Evolutionary conservation across 2,888 invertebrate genomes (phyloP).

Genomic region (Drosophila barbarae): DNA sequence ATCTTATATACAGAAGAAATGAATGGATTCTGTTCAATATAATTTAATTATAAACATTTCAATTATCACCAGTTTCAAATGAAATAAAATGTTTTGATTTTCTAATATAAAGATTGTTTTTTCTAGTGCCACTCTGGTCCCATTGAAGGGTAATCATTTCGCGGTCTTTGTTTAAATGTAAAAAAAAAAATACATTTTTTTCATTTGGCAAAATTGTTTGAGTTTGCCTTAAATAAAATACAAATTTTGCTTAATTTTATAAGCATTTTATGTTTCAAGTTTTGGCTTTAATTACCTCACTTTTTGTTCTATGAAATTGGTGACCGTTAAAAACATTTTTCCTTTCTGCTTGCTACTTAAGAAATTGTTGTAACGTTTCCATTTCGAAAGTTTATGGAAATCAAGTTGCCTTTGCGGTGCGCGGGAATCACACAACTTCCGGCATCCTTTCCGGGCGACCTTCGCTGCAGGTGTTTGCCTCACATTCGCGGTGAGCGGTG

Average conservation of each 20-base stretch:
- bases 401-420: constrained; percentile 11
- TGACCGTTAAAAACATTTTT: not conserved
- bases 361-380: not conserved
- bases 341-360: not conserved
- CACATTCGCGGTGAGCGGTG: constrained; percentile 3
- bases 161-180: not conserved
- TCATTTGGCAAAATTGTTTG: not conserved
- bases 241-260: not conserved
- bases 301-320: not conserved
- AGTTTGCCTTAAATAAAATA: too few relatives aligned
- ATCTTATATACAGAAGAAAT: not conserved
- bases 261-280: not conserved
- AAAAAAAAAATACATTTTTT: not conserved
- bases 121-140: not conserved
- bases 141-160: not conserved
- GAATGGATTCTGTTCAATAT: not conserved
- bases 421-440: constrained; percentile 59
- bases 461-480: constrained; percentile 35
- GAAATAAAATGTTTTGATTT: not conserved
- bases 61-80: not conserved
- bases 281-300: not conserved
- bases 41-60: not conserved
- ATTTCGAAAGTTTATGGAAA: constrained; percentile 5
- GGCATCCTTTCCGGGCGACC: constrained; percentile 49
- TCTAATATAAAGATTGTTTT: not conserved